Conservation (phyloP, 2,113 vertebrate genomes). For the Tringa solitaria region DNA sequence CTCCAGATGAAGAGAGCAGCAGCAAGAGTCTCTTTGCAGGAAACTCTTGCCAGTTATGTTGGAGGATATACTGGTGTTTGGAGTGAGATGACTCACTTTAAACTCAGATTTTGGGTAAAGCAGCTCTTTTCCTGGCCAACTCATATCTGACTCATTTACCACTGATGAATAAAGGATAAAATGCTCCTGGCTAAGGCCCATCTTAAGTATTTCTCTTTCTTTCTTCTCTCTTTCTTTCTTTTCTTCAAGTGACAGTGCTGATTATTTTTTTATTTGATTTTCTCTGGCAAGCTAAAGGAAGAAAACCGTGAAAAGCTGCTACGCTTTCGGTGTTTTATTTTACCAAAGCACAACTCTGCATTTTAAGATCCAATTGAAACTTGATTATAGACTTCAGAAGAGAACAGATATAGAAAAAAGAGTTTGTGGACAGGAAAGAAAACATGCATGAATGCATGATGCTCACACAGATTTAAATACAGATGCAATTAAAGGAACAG, state of each 20-base stretch:
- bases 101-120: slow-evolving; percentile 79
- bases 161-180: slow-evolving; percentile 78
- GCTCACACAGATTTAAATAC: neutral
- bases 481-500: slow-evolving; percentile 22
- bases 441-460: slow-evolving; percentile 9
- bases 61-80: slow-evolving; percentile 78
- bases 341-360: slow-evolving; percentile 36
- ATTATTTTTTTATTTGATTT: slow-evolving; percentile 64
- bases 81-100: slow-evolving; percentile 80
- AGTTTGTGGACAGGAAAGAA: slow-evolving; percentile 21
- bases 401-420: slow-evolving; percentile 18
- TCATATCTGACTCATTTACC: slow-evolving; percentile 84
- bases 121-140: slow-evolving; percentile 77
- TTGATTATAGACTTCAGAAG: slow-evolving; percentile 47
- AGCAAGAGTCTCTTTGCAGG: slow-evolving; percentile 63
- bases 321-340: neutral
- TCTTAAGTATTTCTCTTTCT: slow-evolving; percentile 74
- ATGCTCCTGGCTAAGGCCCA: slow-evolving; percentile 74
- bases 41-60: slow-evolving; percentile 75
- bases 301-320: slow-evolving; percentile 17
- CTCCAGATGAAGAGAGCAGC: slow-evolving; percentile 61
- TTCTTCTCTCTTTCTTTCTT: slow-evolving; percentile 54
- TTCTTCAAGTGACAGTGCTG: slow-evolving; percentile 62
- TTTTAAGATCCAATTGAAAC: slow-evolving; percentile 16
- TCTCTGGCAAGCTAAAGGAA: slow-evolving; percentile 36